Base-by-base conservation (phyloP, 2,113 vertebrate genomes). In the Hemiprocne comata region DNA sequence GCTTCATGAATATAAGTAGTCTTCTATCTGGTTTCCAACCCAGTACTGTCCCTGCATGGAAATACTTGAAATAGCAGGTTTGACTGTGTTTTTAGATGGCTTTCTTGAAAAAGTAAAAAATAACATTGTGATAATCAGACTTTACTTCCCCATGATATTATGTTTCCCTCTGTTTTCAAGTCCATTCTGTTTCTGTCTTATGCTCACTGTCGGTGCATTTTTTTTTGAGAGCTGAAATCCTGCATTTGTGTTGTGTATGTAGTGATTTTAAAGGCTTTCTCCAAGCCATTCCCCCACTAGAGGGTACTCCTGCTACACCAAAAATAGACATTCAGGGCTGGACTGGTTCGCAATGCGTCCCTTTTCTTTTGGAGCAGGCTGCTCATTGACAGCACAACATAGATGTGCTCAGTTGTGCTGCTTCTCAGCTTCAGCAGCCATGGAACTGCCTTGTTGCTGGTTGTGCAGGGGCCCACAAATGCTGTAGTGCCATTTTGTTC, bases 281-380 rank as follows among this genome's bases (percentile, higher is more conserved):
- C 55, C 60, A 7, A 74, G 83, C 74, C 57, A 0, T 85, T 91
- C 75, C 79, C 86, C 95, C 96, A n/a, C 95, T 96, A 97, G 95
- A 93, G 95, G 96, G 95, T 79, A 90, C 90, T 95, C 73, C 95
- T 95, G 96, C 90, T 69, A 87, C 93, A 87, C 54, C 76, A 19
- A 8, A 58, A 75, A 2, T 15, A 36, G 69, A 0, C 72, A 4
- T 17, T 64, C 29, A 3, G 57, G 57, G 50, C 57, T 78, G 61
- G 26, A 9, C 25, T 17, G 51, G 55, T 87, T 93, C 28, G 23
- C 90, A 88, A 16, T 72, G 90, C 24, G 15, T 93, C 92, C 72
- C 29, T 93, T 44, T 77, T 29, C 64, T 48, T 73, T 26, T 1
- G 1, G 48, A 88, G 54, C 66, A 13, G 84, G 24, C 69, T 72